Conservation (phyloP, 2,888 invertebrate species). For the Scrobipalpa atriplicella region DNA sequence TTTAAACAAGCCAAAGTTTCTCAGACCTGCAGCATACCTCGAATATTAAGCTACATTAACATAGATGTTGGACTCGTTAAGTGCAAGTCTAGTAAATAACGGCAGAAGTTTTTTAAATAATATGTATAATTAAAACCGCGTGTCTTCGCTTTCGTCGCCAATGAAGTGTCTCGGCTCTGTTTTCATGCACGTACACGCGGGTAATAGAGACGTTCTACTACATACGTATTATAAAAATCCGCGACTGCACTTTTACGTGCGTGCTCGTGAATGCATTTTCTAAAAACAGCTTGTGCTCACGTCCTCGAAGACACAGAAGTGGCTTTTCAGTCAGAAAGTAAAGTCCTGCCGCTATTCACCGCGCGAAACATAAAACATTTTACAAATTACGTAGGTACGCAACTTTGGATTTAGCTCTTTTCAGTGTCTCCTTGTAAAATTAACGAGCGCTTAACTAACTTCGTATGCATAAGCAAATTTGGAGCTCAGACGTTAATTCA, state of each 20-base stretch:
- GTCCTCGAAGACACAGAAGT: conserved; percentile 51
- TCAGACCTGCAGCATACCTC: conserved; percentile 26
- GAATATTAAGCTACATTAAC: conserved; percentile 22
- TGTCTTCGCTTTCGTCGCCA: conserved; percentile 23
- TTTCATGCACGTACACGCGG: conserved; percentile 7
- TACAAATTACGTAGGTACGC: conserved; percentile 28
- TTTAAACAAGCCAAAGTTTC: conserved; percentile 55
- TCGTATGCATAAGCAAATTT: conserved; percentile 54
- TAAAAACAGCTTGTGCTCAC: conserved; percentile 53
- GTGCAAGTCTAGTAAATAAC: conserved; percentile 8
- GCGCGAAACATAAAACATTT: conserved; percentile 32
- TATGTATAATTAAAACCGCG: conserved; percentile 16
- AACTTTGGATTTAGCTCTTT: conserved; percentile 23
- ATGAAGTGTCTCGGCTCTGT: conserved; percentile 22
- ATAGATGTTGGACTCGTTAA: conserved; percentile 11
- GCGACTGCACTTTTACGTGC: conserved; percentile 48
- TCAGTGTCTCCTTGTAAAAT: conserved; percentile 33
- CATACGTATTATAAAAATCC: conserved; percentile 25
- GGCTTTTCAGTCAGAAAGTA: conserved; percentile 38
- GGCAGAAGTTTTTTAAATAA: conserved; percentile 11
- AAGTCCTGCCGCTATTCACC: conserved; percentile 33
- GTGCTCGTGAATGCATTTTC: conserved; percentile 72
- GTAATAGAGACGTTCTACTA: conserved; percentile 19
- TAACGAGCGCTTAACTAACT: conserved; percentile 39
- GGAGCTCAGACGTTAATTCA: conserved; percentile 64